Evolutionary conservation across 2,888 invertebrate genomes (phyloP), one percentile per base, ranked within the genome.

Genomic region (Epirrhoe tristata): DNA sequence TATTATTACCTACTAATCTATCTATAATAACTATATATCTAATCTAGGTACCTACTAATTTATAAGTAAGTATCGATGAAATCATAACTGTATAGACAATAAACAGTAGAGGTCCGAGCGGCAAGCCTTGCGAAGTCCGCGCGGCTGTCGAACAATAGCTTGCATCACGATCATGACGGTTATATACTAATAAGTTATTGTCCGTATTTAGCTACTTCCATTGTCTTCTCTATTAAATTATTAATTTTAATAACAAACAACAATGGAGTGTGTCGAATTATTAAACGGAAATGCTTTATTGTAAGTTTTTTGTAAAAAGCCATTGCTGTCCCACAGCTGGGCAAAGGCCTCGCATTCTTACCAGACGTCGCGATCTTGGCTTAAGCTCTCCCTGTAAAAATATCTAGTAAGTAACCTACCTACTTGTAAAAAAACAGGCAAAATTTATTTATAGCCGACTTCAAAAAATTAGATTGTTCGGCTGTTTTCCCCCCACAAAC

Each of bases 81-180:
- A 48, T 58, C 58, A 54, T 54, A 46, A 34, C 16, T 17, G 32
- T 60, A 51, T 6, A 59, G 24, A n/a, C 36, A 32, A 69, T 71
- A 59, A 66, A 56, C 31, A 43, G 48, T 48, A 58, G 36, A 55
- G 64, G 66, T 48, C 65, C 67, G n/a, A 57, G 14, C 36, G 12
- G 24, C 34, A 63, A 43, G 63, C 65, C 70, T 55, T 69, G 70
- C 53, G 70, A 67, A 65, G 32, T 7, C 64, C 53, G 36, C 50
- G 48, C 6, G 10, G 7, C 6, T 5, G 6, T 8, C 56, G 48
- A 48, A 66, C 61, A 67, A 67, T 70, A 3, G 67, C 39, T 76
- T 71, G 66, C 73, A 52, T 72, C 74, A 74, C 17, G 12, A 54
- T 59, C 67, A 68, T 63, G 66, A 72, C 69, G 63, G 66, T 63